Percentiles rank a stretch among this genome's conserved stretches.
phyloP scores from a whole-genome alignment of 2,113 vertebrate species.

The Pluvianellus socialis region DNA sequence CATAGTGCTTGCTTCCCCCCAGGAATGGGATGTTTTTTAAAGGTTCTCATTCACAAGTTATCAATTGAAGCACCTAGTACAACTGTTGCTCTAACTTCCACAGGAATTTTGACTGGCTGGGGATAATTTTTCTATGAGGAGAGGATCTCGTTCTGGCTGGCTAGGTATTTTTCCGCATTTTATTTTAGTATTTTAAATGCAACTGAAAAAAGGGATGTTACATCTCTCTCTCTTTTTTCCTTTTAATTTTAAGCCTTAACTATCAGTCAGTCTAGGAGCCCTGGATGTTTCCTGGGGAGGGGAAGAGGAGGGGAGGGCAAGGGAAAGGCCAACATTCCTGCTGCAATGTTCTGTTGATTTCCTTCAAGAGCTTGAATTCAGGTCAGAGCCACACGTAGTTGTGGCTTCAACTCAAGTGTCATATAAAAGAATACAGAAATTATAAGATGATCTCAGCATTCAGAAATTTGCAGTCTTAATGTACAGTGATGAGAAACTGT shows the following conservation, averaged over 20 bases:
- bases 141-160: conserved; percentile 15
- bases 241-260: conserved; percentile 64
- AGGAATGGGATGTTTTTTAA: not conserved
- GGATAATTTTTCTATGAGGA: conserved; percentile 58
- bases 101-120: conserved; percentile 19
- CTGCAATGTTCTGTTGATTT: conserved; percentile 77
- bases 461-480: conserved; percentile 99
- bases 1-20: not conserved
- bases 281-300: conserved; percentile 67
- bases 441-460: conserved; percentile 90
- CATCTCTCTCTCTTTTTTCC: not conserved
- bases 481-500: conserved; percentile 98
- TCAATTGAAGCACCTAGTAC: not conserved
- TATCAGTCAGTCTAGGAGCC: conserved; percentile 29
- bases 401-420: conserved; percentile 87
- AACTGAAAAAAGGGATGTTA: conserved; percentile 57
- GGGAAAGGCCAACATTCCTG: conserved; percentile 79
- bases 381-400: conserved; percentile 82
- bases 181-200: conserved; percentile 26
- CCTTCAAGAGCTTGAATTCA: conserved; percentile 89
- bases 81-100: not conserved
- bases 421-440: conserved; percentile 83
- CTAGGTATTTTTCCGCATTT: conserved; percentile 4
- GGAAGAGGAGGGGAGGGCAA: not conserved
- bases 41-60: conserved; percentile 2